phyloP scores from a whole-genome alignment of 1,140 invertebrate genomes.

The Aphis gossypii region DNA sequence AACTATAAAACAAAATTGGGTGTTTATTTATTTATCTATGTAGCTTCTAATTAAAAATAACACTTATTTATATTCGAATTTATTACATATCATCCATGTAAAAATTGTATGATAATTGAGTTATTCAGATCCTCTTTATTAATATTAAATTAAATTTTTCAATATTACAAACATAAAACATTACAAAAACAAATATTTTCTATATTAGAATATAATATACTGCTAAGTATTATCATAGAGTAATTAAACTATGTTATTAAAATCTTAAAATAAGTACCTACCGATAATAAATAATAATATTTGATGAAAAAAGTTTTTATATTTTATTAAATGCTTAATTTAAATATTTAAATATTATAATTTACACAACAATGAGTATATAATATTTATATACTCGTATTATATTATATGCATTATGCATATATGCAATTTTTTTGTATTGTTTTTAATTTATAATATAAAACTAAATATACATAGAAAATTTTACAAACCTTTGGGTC shows the following conservation, averaged over 20 bases:
- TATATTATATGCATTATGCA: not conserved
- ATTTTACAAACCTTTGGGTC: conserved; percentile 9
- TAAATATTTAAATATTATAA: not conserved
- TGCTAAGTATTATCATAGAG: not conserved
- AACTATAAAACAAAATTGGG: not conserved
- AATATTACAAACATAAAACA: not conserved
- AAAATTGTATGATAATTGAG: not conserved
- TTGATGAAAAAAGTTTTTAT: not conserved
- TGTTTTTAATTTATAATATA: not conserved
- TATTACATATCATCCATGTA: not conserved
- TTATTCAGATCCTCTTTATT: not conserved
- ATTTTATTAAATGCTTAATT: not conserved
- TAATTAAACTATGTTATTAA: not conserved
- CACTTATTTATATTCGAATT: not conserved
- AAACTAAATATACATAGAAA: not conserved
- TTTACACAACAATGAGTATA: not conserved
- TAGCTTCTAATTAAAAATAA: not conserved
- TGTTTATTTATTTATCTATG: not conserved
- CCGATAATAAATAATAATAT: not conserved
- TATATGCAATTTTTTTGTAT: not conserved
- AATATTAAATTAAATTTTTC: not conserved
- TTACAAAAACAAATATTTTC: not conserved
- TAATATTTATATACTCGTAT: not conserved
- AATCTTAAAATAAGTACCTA: not conserved
- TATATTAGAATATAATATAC: not conserved